Evolutionary conservation across 2,113 vertebrate genomes (phyloP).

Genomic region (Pluvialis apricaria): DNA sequence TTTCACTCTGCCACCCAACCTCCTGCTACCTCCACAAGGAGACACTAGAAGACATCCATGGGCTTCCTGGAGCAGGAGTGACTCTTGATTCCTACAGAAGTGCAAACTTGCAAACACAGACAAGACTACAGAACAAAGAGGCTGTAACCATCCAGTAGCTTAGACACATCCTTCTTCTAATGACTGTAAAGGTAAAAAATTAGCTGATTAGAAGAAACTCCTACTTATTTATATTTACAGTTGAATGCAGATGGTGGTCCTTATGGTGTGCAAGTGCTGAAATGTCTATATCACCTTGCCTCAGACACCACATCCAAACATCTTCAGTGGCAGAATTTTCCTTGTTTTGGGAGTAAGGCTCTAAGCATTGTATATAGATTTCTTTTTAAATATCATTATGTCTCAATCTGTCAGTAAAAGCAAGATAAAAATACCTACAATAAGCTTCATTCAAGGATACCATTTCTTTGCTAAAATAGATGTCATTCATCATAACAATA

Average conservation of each 20-base stretch:
- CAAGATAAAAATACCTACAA: slow-evolving; percentile 14
- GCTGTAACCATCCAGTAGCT: neutral
- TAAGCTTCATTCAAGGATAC: slow-evolving; percentile 35
- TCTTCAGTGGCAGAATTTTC: neutral
- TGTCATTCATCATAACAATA: slow-evolving; percentile 51
- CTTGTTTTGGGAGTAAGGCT: neutral
- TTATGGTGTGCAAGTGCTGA: neutral
- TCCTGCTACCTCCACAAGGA: neutral
- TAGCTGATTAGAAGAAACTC: neutral
- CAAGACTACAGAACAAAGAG: neutral
- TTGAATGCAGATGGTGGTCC: neutral
- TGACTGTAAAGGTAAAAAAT: neutral
- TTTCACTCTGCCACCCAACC: neutral
- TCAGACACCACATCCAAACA: neutral
- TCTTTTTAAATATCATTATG: neutral
- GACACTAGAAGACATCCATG: neutral
- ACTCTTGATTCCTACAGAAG: neutral
- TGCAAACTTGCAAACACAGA: neutral
- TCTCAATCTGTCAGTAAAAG: neutral
- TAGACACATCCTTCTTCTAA: neutral
- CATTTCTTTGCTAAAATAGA: slow-evolving; percentile 33
- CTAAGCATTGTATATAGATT: neutral
- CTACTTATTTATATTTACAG: neutral
- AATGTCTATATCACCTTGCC: neutral
- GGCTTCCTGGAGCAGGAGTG: neutral